These are phyloP conservation scores for Calyptommatus sinebrachiatus DNA, from an alignment of 2,113 vertebrate genomes.

Conservation along the genomic window DNA sequence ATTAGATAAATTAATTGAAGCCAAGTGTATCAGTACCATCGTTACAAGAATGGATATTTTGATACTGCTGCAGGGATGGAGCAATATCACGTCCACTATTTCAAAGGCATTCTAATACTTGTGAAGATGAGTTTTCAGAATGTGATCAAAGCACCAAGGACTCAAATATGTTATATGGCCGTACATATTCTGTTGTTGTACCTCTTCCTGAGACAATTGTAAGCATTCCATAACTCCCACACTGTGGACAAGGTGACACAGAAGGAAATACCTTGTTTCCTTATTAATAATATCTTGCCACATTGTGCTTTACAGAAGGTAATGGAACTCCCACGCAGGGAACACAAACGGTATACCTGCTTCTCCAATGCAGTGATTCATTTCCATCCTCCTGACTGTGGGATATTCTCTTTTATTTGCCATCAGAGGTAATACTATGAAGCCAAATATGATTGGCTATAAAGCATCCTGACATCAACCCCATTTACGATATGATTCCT, in stretches of 20 bases:
- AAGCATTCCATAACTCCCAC: neutral
- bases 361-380: neutral
- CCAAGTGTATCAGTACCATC: too few species aligned
- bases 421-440: neutral
- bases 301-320: neutral
- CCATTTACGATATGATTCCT: neutral
- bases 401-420: neutral
- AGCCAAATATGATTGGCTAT: neutral
- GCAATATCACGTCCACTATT: too few species aligned
- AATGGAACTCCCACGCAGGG: neutral
- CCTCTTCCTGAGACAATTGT: neutral
- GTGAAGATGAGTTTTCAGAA: neutral
- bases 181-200: neutral
- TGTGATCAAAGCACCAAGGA: neutral
- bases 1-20: too few species aligned
- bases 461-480: neutral
- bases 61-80: too few species aligned
- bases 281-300: neutral
- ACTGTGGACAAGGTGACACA: neutral
- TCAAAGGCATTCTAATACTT: too few species aligned
- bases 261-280: neutral
- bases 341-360: neutral
- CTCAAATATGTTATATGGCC: neutral
- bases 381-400: neutral
- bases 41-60: too few species aligned